Base-by-base conservation (phyloP, 2,113 vertebrate species). In the Prietella phreatophila region DNA sequence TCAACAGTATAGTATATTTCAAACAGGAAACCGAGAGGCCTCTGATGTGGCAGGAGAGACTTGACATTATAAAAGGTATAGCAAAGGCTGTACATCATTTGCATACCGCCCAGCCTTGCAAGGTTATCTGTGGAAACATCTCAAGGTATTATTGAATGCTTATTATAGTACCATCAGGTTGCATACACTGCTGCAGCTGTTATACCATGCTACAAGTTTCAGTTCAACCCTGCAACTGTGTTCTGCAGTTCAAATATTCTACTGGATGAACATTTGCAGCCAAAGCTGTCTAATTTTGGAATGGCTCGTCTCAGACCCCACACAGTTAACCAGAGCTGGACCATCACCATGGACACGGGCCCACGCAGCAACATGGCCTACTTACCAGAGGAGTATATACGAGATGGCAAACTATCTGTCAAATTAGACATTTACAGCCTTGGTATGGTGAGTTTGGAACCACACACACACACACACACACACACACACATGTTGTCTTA, bases 341-440 rank as follows among this genome's bases (percentile, higher is more conserved):
- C 94, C 69, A 91, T 91, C 78, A 95, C 89, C 56, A 80, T 91
- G 79, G 83, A 92, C 13, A 91, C 84, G 19, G 87, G 85, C 13
- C 88, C 53, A 67, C 92, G 84, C n/a, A 91, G 89, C 73, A 93
- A 92, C 85, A 86, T 91, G 60, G 96, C 91, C 89, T 96, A 95
- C 85, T 89, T 95, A 89, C 94, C 94, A 1, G 93, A 95, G 65
- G 94, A 96, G 39, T 96, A 94, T 88, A 89, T 96, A 86, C 93
- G 96, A 25, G 93, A 92, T 60, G 91, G 92, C 17, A 97, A 93
- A 88, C 89, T 92, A n/a, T 96, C 93, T n/a, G 30, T 91, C 69
- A 95, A 94, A 89, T 93, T 95, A 56, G 96, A 97, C 0, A 87
- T 95, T 58, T 97, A 95, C 92, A 96, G 96, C 91, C 93, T 96